Percentiles rank a stretch among this genome's conserved stretches.
phyloP scores from a whole-genome alignment of 2,797 vertebrate species.

The Pristis pectinata region DNA sequence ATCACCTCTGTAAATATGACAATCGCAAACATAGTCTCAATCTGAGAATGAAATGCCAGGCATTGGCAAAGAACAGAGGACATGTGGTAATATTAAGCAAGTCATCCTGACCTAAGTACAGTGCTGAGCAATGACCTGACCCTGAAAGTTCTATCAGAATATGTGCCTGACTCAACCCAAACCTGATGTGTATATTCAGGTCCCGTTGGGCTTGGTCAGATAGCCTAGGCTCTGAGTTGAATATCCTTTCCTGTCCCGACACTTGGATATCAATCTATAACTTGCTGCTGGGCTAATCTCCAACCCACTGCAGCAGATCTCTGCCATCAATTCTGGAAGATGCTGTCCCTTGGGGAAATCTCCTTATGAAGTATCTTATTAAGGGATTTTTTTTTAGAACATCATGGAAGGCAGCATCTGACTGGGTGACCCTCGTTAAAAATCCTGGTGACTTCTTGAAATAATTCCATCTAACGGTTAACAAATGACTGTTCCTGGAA shows the following conservation, averaged over 20 bases:
- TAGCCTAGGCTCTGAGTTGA: too few relatives aligned
- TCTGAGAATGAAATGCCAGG: too few relatives aligned
- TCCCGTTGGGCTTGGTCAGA: too few relatives aligned
- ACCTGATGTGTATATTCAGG: too few relatives aligned
- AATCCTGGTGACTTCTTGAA: not conserved
- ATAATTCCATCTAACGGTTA: not conserved
- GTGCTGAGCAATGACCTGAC: too few relatives aligned
- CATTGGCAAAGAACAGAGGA: too few relatives aligned
- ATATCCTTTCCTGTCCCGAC: not conserved
- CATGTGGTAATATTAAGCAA: too few relatives aligned
- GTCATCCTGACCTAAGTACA: too few relatives aligned
- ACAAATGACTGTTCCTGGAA: not conserved
- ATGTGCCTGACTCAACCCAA: not conserved
- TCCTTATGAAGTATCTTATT: not conserved
- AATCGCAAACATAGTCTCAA: too few relatives aligned
- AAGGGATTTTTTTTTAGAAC: not conserved
- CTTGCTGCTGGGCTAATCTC: not conserved
- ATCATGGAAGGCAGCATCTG: not conserved
- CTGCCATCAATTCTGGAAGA: not conserved
- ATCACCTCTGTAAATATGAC: too few relatives aligned
- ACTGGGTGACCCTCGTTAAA: not conserved
- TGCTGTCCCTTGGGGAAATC: not conserved
- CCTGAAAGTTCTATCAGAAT: too few relatives aligned
- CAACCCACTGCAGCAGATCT: not conserved
- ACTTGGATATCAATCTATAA: too few relatives aligned